Conservation (phyloP, 2,888 invertebrate genomes). For the Galerucella nymphaeae region DNA sequence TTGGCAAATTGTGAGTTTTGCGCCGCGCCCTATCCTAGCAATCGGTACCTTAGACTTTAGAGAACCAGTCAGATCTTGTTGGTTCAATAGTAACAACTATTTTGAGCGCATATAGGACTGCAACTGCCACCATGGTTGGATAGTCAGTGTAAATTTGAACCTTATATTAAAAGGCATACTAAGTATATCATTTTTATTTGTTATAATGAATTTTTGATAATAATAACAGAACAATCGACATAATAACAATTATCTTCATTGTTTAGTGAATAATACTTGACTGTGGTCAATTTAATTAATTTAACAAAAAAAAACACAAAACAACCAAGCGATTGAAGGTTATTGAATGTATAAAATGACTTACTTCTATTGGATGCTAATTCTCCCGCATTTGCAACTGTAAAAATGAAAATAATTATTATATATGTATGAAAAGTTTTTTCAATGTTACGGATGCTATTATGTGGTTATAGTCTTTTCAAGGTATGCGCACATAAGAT, state of each 20-base stretch:
- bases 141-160: too few relatives aligned
- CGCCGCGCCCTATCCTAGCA: too few relatives aligned
- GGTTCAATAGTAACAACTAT: too few relatives aligned
- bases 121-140: too few relatives aligned
- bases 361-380: slow-evolving; percentile 58
- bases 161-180: neutral
- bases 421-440: slow-evolving; percentile 38
- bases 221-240: neutral
- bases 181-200: neutral
- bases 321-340: slow-evolving; percentile 46
- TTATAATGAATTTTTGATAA: neutral
- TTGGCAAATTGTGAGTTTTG: too few relatives aligned
- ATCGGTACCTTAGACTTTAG: too few relatives aligned
- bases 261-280: slow-evolving; percentile 1
- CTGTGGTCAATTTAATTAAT: slow-evolving; percentile 20
- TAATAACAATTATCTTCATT: slow-evolving; percentile 12
- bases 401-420: slow-evolving; percentile 56
- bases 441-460: slow-evolving; percentile 32
- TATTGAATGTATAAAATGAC: slow-evolving; percentile 52
- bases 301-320: slow-evolving; percentile 43
- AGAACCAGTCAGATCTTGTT: too few relatives aligned
- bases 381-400: slow-evolving; percentile 59
- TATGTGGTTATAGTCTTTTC: slow-evolving; percentile 24
- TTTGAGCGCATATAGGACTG: too few relatives aligned
- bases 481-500: slow-evolving; percentile 20